Percentiles rank a stretch among this genome's conserved stretches.
Conservation (phyloP, 1,140 invertebrate genomes). For the Diplogasteroides magnus region DNA sequence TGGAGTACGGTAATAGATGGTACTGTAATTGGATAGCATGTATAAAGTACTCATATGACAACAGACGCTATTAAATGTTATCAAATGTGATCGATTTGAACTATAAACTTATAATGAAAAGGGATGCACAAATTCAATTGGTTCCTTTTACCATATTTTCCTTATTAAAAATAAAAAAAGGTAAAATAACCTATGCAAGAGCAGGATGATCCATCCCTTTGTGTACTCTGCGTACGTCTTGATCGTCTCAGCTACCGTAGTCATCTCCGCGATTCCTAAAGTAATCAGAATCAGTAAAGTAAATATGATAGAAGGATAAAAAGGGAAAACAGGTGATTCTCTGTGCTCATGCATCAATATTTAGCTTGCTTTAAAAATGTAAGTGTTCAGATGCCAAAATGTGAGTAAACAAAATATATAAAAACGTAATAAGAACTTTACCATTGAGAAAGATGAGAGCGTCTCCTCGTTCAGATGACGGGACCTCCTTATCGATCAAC, state of each 20-base stretch:
- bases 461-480: constrained; percentile 81
- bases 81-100: neutral
- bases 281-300: neutral
- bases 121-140: too few species aligned
- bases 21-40: constrained; percentile 7
- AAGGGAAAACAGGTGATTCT: neutral
- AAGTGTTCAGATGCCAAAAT: neutral
- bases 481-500: constrained; percentile 72
- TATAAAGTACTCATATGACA: neutral
- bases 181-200: constrained; percentile 70
- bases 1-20: constrained; percentile 1
- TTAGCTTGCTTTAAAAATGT: neutral
- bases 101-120: too few species aligned
- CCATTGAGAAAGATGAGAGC: constrained; percentile 89
- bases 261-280: constrained; percentile 86
- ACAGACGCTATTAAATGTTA: neutral
- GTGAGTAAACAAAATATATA: too few species aligned
- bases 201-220: constrained; percentile 85
- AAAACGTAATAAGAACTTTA: too few species aligned
- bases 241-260: constrained; percentile 74
- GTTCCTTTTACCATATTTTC: too few species aligned
- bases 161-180: too few species aligned
- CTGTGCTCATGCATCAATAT: neutral
- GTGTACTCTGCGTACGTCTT: constrained; percentile 74
- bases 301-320: neutral